These are phyloP conservation scores for Agrochola lota DNA, from an alignment of 2,888 invertebrate species.

Conservation along the genomic window DNA sequence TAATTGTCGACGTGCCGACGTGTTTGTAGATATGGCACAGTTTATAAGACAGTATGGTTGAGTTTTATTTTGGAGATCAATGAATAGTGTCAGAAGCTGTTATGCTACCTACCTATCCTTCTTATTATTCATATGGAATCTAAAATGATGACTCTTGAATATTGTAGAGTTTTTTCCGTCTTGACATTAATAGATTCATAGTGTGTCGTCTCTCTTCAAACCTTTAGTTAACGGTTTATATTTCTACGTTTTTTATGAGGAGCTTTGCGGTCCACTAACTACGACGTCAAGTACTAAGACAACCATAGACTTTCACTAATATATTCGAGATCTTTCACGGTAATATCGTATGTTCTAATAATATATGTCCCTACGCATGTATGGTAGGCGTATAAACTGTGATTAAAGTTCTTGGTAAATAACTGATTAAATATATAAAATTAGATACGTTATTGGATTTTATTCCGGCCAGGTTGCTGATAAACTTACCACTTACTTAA, in stretches of 20 bases:
- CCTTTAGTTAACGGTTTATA: constrained; percentile 56
- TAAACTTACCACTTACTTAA: constrained; percentile 2
- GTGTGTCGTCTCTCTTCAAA: constrained; percentile 55
- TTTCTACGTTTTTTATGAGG: constrained; percentile 61
- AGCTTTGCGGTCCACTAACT: constrained; percentile 70
- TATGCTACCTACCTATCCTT: too few relatives aligned
- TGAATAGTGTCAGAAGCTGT: background rate
- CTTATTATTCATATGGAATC: background rate
- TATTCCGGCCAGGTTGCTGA: constrained; percentile 20
- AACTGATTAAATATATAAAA: background rate
- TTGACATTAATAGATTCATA: constrained; percentile 20
- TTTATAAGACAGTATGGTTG: constrained; percentile 1
- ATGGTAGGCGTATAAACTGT: background rate
- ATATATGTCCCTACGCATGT: background rate
- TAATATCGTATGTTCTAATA: constrained; percentile 6
- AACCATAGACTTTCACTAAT: constrained; percentile 52
- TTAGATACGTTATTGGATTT: constrained; percentile 10
- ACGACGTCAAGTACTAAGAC: constrained; percentile 56
- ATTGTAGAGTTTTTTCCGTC: background rate
- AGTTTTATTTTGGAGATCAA: constrained; percentile 2
- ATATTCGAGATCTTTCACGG: constrained; percentile 1
- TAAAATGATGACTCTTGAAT: background rate
- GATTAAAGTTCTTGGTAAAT: background rate
- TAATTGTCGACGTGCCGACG: background rate
- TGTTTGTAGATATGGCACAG: constrained; percentile 2